Evolutionary conservation across 1,140 invertebrate genomes (phyloP).

Genomic region (Pogonomyrmex californicus): DNA sequence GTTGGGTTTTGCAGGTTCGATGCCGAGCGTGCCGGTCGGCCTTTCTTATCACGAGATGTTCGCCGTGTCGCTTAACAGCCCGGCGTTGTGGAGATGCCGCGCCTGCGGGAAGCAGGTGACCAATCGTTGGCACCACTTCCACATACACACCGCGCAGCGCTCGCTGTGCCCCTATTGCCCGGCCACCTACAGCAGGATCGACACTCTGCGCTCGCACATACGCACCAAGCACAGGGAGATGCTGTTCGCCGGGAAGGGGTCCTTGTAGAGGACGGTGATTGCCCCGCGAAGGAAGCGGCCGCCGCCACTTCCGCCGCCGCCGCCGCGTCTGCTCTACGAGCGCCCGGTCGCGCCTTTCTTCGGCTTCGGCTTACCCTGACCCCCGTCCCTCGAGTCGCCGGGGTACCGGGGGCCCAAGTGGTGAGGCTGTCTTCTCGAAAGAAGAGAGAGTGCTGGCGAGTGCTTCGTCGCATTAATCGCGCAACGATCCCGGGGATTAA

Average conservation of each 20-base stretch:
- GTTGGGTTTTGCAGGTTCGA: constrained; percentile 85
- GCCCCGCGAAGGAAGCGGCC: constrained; percentile 80
- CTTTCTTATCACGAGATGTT: constrained; percentile 94
- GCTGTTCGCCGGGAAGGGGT: constrained; percentile 83
- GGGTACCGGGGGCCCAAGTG: constrained; percentile 14
- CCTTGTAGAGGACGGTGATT: constrained; percentile 82
- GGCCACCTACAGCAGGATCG: constrained; percentile 94
- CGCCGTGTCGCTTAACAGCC: constrained; percentile 89
- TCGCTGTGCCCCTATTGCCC: constrained; percentile 94
- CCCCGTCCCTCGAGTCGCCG: constrained; percentile 32
- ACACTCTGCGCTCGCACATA: constrained; percentile 93
- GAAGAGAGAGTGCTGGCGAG: background rate
- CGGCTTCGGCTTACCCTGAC: constrained; percentile 73
- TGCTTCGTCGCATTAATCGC: background rate
- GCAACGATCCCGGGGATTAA: constrained; percentile 5
- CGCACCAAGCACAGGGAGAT: constrained; percentile 91
- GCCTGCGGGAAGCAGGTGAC: constrained; percentile 94
- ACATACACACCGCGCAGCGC: constrained; percentile 93
- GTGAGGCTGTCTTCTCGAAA: constrained; percentile 6
- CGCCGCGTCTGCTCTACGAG: constrained; percentile 66
- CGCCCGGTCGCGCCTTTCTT: constrained; percentile 73
- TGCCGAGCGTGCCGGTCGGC: constrained; percentile 85
- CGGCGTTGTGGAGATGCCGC: constrained; percentile 92
- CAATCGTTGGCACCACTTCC: constrained; percentile 95
- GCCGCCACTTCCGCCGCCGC: constrained; percentile 70